Evolutionary conservation across 1,140 invertebrate genomes (phyloP).

Genomic region (Chelonus insularis): DNA sequence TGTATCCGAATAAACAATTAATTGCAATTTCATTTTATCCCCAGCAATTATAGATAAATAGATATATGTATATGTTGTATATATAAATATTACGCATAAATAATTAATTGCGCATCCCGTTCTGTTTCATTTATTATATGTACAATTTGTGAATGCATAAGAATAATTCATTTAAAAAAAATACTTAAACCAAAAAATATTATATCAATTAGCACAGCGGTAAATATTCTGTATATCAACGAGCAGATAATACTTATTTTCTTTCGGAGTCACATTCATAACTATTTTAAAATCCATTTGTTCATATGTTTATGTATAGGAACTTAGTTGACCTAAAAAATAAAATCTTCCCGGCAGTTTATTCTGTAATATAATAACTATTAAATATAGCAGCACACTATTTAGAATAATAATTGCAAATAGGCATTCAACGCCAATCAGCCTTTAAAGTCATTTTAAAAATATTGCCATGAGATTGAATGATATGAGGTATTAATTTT

Average conservation of each 20-base stretch:
- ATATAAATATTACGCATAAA: conserved; percentile 49
- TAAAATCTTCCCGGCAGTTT: no score
- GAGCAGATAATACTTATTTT: conserved; percentile 12
- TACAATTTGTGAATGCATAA: conserved; percentile 43
- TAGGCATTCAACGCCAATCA: no score
- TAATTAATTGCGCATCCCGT: conserved; percentile 53
- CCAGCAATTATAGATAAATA: conserved; percentile 31
- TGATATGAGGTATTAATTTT: no score
- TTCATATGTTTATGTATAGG: neutral
- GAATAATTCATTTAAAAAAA: conserved; percentile 50
- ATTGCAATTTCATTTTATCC: conserved; percentile 8
- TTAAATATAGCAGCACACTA: no score
- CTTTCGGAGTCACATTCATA: neutral
- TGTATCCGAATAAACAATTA: conserved; percentile 48
- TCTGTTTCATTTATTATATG: conserved; percentile 37
- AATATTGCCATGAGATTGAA: no score
- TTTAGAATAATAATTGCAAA: no score
- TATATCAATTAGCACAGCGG: conserved; percentile 26
- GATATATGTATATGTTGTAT: conserved; percentile 25
- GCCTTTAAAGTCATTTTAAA: no score
- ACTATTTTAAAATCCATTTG: neutral
- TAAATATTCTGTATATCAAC: conserved; percentile 19
- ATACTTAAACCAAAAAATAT: conserved; percentile 34
- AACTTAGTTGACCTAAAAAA: no score
- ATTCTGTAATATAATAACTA: no score